A percentile compares a stretch with the other conserved stretches of the same genome.
Conservation (phyloP, 2,888 invertebrate species). For the Eurois occulta region DNA sequence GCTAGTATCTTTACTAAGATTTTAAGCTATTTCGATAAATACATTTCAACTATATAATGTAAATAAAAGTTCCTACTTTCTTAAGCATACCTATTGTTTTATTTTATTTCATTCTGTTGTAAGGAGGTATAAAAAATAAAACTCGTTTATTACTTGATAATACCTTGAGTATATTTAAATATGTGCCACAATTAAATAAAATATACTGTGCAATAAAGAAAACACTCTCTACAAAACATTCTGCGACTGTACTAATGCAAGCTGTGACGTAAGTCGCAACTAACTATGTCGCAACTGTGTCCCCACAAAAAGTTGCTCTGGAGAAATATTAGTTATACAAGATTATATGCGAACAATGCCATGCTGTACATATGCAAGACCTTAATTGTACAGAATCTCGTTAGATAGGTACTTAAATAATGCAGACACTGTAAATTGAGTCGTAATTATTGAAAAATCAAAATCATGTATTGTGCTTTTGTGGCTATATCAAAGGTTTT, state of each 20-base stretch:
- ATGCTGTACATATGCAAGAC: not conserved
- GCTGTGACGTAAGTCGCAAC: not conserved
- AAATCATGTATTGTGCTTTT: not conserved
- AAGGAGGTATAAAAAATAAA: conserved; percentile 13
- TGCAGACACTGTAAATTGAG: not conserved
- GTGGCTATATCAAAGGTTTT: not conserved
- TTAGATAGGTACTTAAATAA: not conserved
- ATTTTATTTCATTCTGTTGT: conserved; percentile 19
- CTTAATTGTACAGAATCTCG: not conserved
- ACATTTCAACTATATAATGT: not conserved
- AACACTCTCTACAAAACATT: conserved; percentile 24
- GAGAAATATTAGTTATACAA: not conserved
- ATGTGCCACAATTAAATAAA: conserved; percentile 31
- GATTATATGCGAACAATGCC: not conserved
- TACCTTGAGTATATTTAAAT: conserved; percentile 48
- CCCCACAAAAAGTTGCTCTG: conserved; percentile 1
- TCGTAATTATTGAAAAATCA: not conserved
- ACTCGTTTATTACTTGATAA: conserved; percentile 16
- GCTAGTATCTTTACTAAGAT: not conserved
- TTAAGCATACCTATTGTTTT: not conserved
- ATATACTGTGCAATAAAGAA: conserved; percentile 1
- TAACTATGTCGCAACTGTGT: not conserved
- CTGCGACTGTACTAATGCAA: conserved; percentile 1
- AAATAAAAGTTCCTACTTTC: conserved; percentile 37
- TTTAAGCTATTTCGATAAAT: not conserved